Evolutionary conservation across 2,113 vertebrate genomes (phyloP).

Genomic region (Garra rufa): DNA sequence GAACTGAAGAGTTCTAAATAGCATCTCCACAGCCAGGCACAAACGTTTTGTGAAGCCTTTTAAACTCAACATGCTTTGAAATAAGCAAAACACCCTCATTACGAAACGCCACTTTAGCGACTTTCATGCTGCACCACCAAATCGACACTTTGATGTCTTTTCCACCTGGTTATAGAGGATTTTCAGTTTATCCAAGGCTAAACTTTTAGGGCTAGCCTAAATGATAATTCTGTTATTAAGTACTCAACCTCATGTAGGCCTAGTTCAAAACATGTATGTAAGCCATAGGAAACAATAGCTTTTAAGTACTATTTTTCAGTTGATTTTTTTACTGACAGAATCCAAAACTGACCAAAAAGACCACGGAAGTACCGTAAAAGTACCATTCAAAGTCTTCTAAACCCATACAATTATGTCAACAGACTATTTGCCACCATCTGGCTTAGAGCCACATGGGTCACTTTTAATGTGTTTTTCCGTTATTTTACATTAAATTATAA

Average conservation of each 20-base stretch:
- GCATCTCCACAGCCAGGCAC: neutral
- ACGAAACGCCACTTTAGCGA: neutral
- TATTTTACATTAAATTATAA: neutral
- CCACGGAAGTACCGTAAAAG: no score
- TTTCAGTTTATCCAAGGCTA: neutral
- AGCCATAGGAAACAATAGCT: neutral
- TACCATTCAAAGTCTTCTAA: neutral
- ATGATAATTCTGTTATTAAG: neutral
- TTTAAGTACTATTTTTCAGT: neutral
- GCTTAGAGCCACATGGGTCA: neutral
- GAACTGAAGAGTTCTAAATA: neutral
- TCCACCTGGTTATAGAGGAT: neutral
- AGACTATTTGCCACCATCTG: neutral
- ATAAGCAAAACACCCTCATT: constrained; percentile 13
- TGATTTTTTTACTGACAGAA: neutral
- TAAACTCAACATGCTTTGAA: neutral
- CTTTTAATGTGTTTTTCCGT: neutral
- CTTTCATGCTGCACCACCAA: neutral
- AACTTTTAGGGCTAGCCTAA: neutral
- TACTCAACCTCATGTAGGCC: neutral
- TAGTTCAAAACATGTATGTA: neutral
- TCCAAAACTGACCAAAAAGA: neutral
- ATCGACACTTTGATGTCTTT: neutral
- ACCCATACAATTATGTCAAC: neutral
- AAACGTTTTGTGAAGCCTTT: neutral